Evolutionary conservation across 2,797 vertebrate species (phyloP).

Genomic region (Artibeus jamaicensis): DNA sequence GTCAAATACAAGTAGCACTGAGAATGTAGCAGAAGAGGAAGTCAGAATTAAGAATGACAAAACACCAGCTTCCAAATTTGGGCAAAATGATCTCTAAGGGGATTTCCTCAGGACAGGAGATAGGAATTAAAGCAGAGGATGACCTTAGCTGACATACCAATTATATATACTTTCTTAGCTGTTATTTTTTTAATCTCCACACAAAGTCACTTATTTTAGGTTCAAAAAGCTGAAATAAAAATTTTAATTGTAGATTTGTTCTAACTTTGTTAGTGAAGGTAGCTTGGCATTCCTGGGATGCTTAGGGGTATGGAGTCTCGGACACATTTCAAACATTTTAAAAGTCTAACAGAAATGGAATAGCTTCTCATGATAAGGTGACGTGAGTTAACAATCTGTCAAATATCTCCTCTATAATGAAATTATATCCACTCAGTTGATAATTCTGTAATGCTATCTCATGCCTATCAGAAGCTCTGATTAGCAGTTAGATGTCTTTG

Average conservation of each 20-base stretch:
- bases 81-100: neutral
- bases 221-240: neutral
- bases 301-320: neutral
- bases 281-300: neutral
- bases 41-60: neutral
- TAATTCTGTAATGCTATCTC: conserved; percentile 57
- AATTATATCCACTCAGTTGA: conserved; percentile 52
- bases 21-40: neutral
- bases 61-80: neutral
- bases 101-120: neutral
- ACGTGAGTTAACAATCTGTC: conserved; percentile 55
- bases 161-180: neutral
- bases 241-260: conserved; percentile 2
- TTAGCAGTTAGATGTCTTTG: conserved; percentile 66
- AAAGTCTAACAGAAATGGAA: conserved; percentile 50
- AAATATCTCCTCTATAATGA: conserved; percentile 50
- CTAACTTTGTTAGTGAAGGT: neutral
- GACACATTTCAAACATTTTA: conserved; percentile 36
- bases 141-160: neutral
- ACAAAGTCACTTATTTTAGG: neutral
- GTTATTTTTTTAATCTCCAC: neutral
- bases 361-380: conserved; percentile 48
- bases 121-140: neutral
- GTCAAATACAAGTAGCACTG: neutral
- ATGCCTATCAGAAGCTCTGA: conserved; percentile 46